These are phyloP conservation scores for Dasypolia templi DNA, from an alignment of 2,888 invertebrate genomes.

Conservation along the genomic window DNA sequence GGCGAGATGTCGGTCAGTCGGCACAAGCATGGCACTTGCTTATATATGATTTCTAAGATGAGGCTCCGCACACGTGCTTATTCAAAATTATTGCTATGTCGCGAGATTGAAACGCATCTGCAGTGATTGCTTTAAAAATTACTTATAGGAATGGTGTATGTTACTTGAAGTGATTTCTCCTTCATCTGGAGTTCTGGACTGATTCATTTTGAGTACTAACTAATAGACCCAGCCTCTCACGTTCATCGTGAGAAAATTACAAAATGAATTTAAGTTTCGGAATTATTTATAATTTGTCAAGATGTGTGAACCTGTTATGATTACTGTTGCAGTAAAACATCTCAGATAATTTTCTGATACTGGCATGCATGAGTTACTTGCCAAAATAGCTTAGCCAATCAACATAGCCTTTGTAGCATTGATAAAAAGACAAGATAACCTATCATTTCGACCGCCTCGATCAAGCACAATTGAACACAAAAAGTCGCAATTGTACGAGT, in stretches of 20 bases:
- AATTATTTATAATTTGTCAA: neutral
- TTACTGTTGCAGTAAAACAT: neutral
- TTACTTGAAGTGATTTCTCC: slow-evolving; percentile 24
- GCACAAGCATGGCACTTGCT: slow-evolving; percentile 68
- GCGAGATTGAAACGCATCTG: slow-evolving; percentile 47
- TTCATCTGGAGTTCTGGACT: neutral
- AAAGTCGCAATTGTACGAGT: slow-evolving; percentile 51
- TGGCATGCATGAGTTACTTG: slow-evolving; percentile 2
- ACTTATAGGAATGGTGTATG: slow-evolving; percentile 13
- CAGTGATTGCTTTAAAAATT: slow-evolving; percentile 46
- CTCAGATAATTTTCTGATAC: neutral
- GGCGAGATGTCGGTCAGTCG: slow-evolving; percentile 71
- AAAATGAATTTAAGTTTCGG: neutral
- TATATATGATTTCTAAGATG: slow-evolving; percentile 61
- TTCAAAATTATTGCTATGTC: slow-evolving; percentile 41
- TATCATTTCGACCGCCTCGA: slow-evolving; percentile 34
- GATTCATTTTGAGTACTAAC: slow-evolving; percentile 7
- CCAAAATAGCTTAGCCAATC: slow-evolving; percentile 26
- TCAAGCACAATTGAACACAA: slow-evolving; percentile 47
- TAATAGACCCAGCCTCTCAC: neutral
- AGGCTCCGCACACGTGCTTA: slow-evolving; percentile 51
- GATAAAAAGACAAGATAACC: slow-evolving; percentile 44
- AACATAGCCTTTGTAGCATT: slow-evolving; percentile 16
- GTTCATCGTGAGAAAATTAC: neutral
- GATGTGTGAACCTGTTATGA: slow-evolving; percentile 1